These are phyloP conservation scores for Dermatophagoides farinae DNA, from an alignment of 1,140 invertebrate genomes.

Conservation along the genomic window DNA sequence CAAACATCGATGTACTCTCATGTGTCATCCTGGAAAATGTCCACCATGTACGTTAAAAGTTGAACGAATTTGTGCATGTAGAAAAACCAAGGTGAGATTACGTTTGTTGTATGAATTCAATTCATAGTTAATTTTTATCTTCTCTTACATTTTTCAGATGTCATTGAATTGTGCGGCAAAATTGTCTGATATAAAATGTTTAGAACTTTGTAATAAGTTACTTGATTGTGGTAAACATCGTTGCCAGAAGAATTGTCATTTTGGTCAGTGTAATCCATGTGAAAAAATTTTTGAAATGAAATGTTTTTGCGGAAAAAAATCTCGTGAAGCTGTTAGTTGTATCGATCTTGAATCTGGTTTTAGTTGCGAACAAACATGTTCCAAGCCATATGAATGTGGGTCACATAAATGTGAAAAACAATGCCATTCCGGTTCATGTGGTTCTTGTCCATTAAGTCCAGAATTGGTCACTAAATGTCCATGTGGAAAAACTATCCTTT, in stretches of 20 bases:
- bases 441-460: constrained; percentile 38
- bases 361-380: constrained; percentile 27
- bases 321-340: constrained; percentile 25
- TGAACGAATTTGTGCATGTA: constrained; percentile 31
- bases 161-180: constrained; percentile 22
- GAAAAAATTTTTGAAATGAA: constrained; percentile 35
- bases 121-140: not conserved
- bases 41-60: constrained; percentile 49
- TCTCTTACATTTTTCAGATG: not conserved
- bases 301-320: constrained; percentile 39
- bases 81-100: constrained; percentile 22
- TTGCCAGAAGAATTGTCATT: constrained; percentile 49
- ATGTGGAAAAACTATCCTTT: constrained; percentile 48
- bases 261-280: constrained; percentile 36
- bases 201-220: constrained; percentile 41
- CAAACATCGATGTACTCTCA: constrained; percentile 55
- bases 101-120: not conserved
- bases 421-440: constrained; percentile 25
- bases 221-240: constrained; percentile 53
- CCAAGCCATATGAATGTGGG: constrained; percentile 22
- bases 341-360: constrained; percentile 22
- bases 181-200: constrained; percentile 45
- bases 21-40: constrained; percentile 68
- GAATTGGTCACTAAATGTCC: constrained; percentile 49
- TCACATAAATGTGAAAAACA: constrained; percentile 22